Base-by-base conservation (phyloP, 2,888 invertebrate genomes). In the Teleiodes luculella region DNA sequence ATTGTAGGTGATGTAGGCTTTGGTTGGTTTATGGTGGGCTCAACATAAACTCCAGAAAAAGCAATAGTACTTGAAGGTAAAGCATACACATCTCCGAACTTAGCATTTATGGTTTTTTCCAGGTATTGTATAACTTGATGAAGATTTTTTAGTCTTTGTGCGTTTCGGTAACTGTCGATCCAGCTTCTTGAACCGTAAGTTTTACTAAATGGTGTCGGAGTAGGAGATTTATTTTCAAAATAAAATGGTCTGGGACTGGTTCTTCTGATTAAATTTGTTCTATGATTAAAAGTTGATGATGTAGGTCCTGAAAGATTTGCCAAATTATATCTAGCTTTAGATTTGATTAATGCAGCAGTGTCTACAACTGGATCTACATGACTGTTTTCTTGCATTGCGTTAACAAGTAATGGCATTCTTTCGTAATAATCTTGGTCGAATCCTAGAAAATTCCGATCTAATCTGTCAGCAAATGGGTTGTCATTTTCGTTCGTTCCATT, bases 201-300 rank as follows among this genome's bases (percentile, higher is more conserved):
- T 65, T 82, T 86, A 46, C 79, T 78, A 52, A 87, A 89, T 5
- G 89, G 86, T 24, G 80, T 64, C 1, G 88, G 86, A 6, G 83
- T 80, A 4, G 86, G 78, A 62, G 75, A 80, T 67, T 76, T 77
- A 57, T 81, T 80, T 66, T 86, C 84, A 63, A 76, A 85, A 54
- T 85, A 80, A 64, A 92, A 92, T 0, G 92, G 92, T 39, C 85
- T 75, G 0, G 91, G 91, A 57, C 85, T 90, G 0, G 86, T 85
- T 70, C 81, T 83, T 68, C 83, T 74, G 7, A 86, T 68, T 16
- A 62, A 54, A 28, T 56, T 67, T 6, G 68, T 62, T 57, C 61
- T 74, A 48, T 71, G 72, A 14, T 62, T 60, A 39, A 62, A 61
- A 14, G 62, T 60, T n/a, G 59, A 59, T 52, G 67, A 64, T 3